Conservation (phyloP, 2,797 vertebrate species). For the Hoplostethus mediterraneus region DNA sequence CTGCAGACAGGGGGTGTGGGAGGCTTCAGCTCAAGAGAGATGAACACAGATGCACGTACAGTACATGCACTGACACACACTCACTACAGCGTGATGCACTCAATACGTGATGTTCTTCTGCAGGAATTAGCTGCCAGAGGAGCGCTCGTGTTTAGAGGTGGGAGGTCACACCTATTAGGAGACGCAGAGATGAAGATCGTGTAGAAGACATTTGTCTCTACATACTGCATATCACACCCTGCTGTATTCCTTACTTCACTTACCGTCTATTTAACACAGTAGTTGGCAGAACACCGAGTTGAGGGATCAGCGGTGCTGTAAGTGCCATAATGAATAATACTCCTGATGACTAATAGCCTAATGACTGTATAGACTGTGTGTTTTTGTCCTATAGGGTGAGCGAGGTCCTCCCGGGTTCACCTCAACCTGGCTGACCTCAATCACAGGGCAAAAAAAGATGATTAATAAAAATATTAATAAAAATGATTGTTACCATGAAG, state of each 20-base stretch:
- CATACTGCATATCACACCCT: neutral
- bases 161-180: neutral
- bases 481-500: too few relatives aligned
- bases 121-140: neutral
- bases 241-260: too few relatives aligned
- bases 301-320: too few relatives aligned
- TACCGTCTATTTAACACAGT: too few relatives aligned
- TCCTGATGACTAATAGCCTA: too few relatives aligned
- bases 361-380: too few relatives aligned
- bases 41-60: neutral
- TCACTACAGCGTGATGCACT: neutral
- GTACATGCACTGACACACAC: neutral
- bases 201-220: neutral
- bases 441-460: too few relatives aligned
- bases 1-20: neutral
- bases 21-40: neutral
- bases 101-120: neutral
- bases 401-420: too few relatives aligned
- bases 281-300: neutral
- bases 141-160: neutral
- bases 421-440: too few relatives aligned
- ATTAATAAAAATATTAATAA: too few relatives aligned
- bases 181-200: neutral
- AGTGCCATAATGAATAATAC: too few relatives aligned
- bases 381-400: too few relatives aligned